A percentile compares a stretch with the other conserved stretches of the same genome.
phyloP scores from a whole-genome alignment of 2,797 vertebrate genomes.

The Chaetophractus vellerosus region DNA sequence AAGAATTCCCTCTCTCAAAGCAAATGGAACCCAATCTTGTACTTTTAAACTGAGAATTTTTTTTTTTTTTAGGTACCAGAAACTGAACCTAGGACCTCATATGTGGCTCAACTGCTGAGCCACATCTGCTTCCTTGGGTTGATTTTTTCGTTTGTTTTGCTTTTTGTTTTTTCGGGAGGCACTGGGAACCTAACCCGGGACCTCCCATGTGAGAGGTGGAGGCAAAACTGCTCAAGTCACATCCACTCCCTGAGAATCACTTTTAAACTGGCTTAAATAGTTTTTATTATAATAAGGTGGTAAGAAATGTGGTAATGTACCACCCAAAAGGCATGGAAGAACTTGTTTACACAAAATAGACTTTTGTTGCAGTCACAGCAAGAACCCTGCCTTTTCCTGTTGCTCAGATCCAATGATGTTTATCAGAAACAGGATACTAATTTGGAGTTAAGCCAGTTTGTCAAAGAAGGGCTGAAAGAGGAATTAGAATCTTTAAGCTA shows the following conservation, averaged over 20 bases:
- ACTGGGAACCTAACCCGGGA: no score
- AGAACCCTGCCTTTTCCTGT: not conserved
- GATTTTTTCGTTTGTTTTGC: no score
- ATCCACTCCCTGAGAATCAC: no score
- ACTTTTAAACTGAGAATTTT: not conserved
- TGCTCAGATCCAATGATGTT: not conserved
- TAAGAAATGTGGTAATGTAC: not conserved
- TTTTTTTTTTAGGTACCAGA: not conserved
- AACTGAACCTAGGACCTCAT: not conserved
- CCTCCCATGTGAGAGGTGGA: no score
- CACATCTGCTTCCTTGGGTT: no score
- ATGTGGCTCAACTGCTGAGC: no score
- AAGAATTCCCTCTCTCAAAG: not conserved
- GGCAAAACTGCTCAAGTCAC: no score
- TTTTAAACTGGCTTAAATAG: not conserved
- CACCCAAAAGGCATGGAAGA: not conserved
- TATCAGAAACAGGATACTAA: not conserved
- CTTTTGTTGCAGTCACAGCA: not conserved
- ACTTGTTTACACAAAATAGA: not conserved
- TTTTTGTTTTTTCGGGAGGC: no score
- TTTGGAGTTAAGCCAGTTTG: not conserved
- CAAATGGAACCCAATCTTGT: not conserved
- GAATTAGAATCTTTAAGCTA: not conserved
- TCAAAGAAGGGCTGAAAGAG: not conserved
- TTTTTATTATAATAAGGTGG: not conserved